A percentile compares a stretch with the other conserved stretches of the same genome.
Conservation (phyloP, 2,113 vertebrate species). For the Oreochromis spilurus region DNA sequence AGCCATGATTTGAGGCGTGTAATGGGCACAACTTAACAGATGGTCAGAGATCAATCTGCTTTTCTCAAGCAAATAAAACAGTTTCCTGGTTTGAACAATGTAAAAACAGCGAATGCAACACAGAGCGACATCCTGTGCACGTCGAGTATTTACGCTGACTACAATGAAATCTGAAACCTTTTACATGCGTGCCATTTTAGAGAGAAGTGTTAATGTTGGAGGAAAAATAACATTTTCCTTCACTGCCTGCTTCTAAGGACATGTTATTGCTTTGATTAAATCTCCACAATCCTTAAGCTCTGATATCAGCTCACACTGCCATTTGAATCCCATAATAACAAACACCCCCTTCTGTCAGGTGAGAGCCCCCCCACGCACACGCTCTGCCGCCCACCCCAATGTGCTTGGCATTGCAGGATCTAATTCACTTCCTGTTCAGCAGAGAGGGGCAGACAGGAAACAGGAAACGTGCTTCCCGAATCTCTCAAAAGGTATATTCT, state of each 20-base stretch:
- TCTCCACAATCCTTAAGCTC: conserved; percentile 24
- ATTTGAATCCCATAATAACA: conserved; percentile 34
- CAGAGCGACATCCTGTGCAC: not conserved
- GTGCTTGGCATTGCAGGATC: not conserved
- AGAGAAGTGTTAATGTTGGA: not conserved
- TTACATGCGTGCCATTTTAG: not conserved
- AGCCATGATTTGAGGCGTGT: not conserved
- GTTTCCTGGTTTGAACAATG: not conserved
- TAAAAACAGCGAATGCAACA: not conserved
- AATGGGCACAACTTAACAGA: not conserved
- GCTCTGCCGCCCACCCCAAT: not conserved
- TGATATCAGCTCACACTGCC: conserved; percentile 2
- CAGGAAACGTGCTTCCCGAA: conserved; percentile 46
- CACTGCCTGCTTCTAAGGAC: conserved; percentile 1
- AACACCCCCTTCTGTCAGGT: not conserved
- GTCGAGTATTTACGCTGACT: not conserved
- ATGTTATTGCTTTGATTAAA: conserved; percentile 44
- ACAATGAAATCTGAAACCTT: not conserved
- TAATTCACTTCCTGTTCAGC: conserved; percentile 51
- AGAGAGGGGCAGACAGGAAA: conserved; percentile 37
- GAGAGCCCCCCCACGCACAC: not conserved
- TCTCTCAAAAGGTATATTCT: conserved; percentile 38
- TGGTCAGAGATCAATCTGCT: not conserved
- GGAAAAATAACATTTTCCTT: conserved; percentile 32
- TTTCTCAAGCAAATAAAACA: not conserved